Evolutionary conservation across 92 coral and sea anemone genomes (phyloP).

Genomic region (Siderastrea siderea): DNA sequence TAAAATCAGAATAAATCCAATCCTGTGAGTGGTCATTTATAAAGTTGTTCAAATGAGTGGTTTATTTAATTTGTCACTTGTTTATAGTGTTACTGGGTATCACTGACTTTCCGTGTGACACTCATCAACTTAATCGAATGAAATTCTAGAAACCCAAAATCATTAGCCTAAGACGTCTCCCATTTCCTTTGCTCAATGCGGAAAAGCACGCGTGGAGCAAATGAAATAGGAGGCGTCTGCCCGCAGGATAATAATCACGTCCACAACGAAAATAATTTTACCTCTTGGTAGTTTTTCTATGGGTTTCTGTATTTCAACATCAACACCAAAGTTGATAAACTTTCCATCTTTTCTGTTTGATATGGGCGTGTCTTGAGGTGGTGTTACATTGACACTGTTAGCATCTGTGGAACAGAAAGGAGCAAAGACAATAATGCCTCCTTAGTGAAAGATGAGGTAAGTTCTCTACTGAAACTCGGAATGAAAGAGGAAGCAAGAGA

Average conservation of each 20-base stretch:
- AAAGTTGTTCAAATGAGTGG: no score
- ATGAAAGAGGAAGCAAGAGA: no score
- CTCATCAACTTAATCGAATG: no score
- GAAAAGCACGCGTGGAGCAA: neutral
- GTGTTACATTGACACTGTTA: slow-evolving; percentile 83
- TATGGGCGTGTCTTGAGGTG: slow-evolving; percentile 91
- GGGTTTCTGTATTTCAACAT: slow-evolving; percentile 90
- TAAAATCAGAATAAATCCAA: no score
- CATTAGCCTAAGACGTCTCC: no score
- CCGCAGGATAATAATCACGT: neutral
- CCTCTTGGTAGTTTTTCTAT: slow-evolving; percentile 94
- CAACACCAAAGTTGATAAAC: slow-evolving; percentile 76
- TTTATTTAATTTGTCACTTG: no score
- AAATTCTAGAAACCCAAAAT: no score
- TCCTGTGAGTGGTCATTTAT: no score
- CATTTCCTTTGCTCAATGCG: no score
- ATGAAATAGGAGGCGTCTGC: neutral
- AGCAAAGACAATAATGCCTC: neutral
- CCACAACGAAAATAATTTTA: neutral
- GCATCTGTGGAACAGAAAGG: slow-evolving; percentile 52
- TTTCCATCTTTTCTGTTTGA: slow-evolving; percentile 86
- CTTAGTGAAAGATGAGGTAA: neutral
- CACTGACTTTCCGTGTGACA: no score
- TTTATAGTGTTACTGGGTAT: no score
- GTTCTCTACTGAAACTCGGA: no score